Base-by-base conservation (phyloP, 2,797 vertebrate genomes). In the Chaunax sp. region DNA sequence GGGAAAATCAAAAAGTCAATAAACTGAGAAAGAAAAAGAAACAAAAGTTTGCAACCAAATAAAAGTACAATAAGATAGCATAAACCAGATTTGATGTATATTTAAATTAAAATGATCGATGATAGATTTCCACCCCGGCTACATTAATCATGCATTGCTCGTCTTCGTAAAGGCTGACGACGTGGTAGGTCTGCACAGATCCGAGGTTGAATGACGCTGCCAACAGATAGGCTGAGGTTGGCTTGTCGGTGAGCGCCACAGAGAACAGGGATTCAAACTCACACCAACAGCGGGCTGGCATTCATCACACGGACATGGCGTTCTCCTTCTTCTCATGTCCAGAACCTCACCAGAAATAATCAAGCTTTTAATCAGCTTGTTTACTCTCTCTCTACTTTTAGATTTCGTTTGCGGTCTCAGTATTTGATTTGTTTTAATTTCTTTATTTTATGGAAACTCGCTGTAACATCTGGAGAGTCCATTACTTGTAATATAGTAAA, bases 201-300 rank as follows among this genome's bases (percentile, higher is more conserved):
- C 78, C 35, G 35, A 51, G 84, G 77, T 89, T 82, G 87, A 87
- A 80, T 82, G 71, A 80, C 75, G 75, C 50, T 86, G 80, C 78
- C 78, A 82, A 68, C 63, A 69, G 56, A 81, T 30, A 50, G 52
- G 64, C 64, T 18, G 75, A 78, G 44, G 44, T 78, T 44, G 64
- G 78, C 77, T 84, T 84, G 43, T 69, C 53, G 23, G 50, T 28
- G 69, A 43, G 19, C n/a, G n/a, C 57, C 43, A 1, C 49, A 40
- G 64, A 59, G 28, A 58, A 6, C 45, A 30, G 23, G 16, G 19
- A 58, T 40, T 14, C 20, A n/a, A 59, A 54, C 57, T 70, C 33
- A 19, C 41, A 64, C 51, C 23, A 83, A 59, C 68, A 43, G 46
- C 22, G 19, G 50, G 45, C 77, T 80, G 69, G 47, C 57, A 52